Conservation (phyloP, 2,888 invertebrate species). For the Scrobipalpa atriplicella region DNA sequence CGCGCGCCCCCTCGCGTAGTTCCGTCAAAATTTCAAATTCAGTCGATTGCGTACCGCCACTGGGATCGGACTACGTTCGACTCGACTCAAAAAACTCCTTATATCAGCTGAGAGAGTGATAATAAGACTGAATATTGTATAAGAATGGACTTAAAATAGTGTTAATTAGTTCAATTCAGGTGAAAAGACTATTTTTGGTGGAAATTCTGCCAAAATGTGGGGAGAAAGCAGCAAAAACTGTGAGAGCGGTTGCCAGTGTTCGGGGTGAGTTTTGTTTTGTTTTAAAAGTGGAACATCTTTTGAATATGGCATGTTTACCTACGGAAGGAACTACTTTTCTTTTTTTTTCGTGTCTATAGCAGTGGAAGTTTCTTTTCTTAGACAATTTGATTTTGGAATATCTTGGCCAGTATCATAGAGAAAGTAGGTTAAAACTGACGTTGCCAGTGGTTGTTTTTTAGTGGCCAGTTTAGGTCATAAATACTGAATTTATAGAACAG, state of each 20-base stretch:
- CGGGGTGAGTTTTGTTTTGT: conserved; percentile 60
- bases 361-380: not conserved
- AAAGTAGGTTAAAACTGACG: too few relatives aligned
- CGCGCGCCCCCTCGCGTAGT: conserved; percentile 15
- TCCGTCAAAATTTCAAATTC: conserved; percentile 28
- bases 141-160: conserved; percentile 60
- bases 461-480: too few relatives aligned
- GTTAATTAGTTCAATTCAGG: conserved; percentile 28
- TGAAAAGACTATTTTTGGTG: conserved; percentile 41
- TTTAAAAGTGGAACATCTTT: conserved; percentile 23
- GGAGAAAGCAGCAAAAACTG: conserved; percentile 69
- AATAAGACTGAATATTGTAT: conserved; percentile 44
- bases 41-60: conserved; percentile 45
- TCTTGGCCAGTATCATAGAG: too few relatives aligned
- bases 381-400: not conserved
- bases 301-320: conserved; percentile 22
- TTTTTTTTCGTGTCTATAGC: not conserved
- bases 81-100: conserved; percentile 30
- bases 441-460: too few relatives aligned
- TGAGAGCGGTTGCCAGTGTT: conserved; percentile 73
- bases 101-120: conserved; percentile 48
- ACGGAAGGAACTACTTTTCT: conserved; percentile 11
- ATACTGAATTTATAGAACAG: too few relatives aligned
- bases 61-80: conserved; percentile 33
- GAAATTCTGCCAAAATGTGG: conserved; percentile 63